Conservation (phyloP, 2,888 invertebrate species). For the Cyclophora punctaria region DNA sequence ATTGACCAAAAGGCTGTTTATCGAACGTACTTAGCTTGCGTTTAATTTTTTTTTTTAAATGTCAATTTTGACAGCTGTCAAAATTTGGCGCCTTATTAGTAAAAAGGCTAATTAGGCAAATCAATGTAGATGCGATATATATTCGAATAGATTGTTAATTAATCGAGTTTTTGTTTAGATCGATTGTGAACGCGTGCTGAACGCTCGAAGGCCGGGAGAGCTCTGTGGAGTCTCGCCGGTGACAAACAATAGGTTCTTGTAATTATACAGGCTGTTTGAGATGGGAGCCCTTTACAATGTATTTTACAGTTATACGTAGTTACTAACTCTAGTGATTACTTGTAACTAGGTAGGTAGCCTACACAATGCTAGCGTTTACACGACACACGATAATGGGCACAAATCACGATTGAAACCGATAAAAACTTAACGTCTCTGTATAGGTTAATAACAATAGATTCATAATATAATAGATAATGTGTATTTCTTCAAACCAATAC, state of each 20-base stretch:
- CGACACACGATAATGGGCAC: background rate
- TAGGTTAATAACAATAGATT: constrained; percentile 2
- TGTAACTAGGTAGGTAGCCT: constrained; percentile 8
- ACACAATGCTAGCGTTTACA: background rate
- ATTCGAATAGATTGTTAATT: too few species aligned
- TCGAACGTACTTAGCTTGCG: too few species aligned
- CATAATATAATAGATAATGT: too few species aligned
- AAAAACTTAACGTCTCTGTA: constrained; percentile 1
- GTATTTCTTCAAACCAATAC: too few species aligned
- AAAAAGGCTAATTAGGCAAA: background rate
- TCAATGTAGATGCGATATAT: too few species aligned
- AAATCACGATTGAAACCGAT: constrained; percentile 1
- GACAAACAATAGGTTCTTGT: constrained; percentile 62
- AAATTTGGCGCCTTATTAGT: background rate
- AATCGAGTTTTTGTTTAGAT: too few species aligned
- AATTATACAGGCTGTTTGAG: constrained; percentile 61
- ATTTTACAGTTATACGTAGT: constrained; percentile 20
- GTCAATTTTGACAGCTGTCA: constrained; percentile 2
- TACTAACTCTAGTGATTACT: constrained; percentile 17
- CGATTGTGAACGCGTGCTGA: constrained; percentile 41
- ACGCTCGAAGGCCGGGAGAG: constrained; percentile 47
- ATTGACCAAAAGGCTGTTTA: too few species aligned
- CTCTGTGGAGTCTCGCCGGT: constrained; percentile 39
- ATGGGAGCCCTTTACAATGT: constrained; percentile 48
- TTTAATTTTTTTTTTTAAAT: background rate